Conservation (phyloP, 2,888 invertebrate genomes). For the Capitulum mitella region DNA sequence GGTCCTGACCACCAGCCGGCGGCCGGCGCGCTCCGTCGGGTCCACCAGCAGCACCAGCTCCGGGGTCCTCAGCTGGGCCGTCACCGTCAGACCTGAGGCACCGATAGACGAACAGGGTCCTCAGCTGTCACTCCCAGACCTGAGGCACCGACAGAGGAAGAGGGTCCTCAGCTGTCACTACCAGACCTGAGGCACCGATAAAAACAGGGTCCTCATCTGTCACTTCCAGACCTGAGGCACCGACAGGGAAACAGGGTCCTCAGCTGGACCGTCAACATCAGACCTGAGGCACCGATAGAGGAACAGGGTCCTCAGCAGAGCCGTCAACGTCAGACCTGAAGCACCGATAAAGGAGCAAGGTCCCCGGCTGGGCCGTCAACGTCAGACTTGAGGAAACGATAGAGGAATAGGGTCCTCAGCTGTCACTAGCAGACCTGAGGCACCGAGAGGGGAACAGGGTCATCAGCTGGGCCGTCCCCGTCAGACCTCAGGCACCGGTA, state of each 20-base stretch:
- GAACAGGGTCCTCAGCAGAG: conserved; percentile 66
- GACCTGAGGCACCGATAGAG: too few species aligned
- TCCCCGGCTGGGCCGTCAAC: neutral
- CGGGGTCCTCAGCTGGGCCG: conserved; percentile 65
- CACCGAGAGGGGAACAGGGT: too few species aligned
- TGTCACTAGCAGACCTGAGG: too few species aligned
- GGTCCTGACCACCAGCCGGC: conserved; percentile 59
- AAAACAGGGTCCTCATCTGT: too few species aligned
- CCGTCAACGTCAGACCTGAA: conserved; percentile 58
- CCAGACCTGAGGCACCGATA: too few species aligned
- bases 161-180: too few species aligned
- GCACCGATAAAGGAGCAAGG: conserved; percentile 42
- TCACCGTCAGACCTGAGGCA: conserved; percentile 57
- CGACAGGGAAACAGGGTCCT: neutral
- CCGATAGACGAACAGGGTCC: conserved; percentile 40
- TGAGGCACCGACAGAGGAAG: neutral
- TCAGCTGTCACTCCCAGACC: neutral
- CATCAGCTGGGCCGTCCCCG: conserved; percentile 44
- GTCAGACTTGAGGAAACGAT: neutral
- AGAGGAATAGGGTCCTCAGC: neutral
- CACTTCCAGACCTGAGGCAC: neutral
- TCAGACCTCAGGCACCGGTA: neutral
- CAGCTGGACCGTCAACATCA: too few species aligned
- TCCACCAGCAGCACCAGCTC: conserved; percentile 65
- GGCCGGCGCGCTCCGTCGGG: conserved; percentile 46